Base-by-base conservation (phyloP, 2,113 vertebrate genomes). In the Oryzias javanicus region DNA sequence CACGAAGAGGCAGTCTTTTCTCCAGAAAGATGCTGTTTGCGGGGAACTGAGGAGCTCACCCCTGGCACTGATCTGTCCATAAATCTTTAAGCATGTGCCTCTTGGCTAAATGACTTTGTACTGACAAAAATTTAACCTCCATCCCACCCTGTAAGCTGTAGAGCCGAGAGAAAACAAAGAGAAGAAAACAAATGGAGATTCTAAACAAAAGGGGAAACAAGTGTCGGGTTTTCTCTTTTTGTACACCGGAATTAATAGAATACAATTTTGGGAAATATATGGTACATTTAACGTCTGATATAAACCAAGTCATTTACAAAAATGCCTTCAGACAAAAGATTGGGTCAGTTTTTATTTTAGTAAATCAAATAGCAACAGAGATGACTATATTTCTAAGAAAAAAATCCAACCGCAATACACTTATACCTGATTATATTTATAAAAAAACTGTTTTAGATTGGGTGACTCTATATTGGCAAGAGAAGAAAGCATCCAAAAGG, bases 81-180 rank as follows among this genome's bases (percentile, higher is more conserved):
- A 86, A 89, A 91, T 91, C 81, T 90, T 90, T 88, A 80, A 91
- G 68, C 64, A 78, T 82, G 77, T 86, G 88, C 86, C 84, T 86
- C 63, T 76, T 87, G 86, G 89, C 89, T 86, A 84, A 88, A 89
- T 86, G 72, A 88, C 85, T 89, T 82, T 82, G 84, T 74, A 81
- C 63, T 81, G 87, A 88, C 84, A 87, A 86, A 49, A 81, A 79
- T 49, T 64, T 80, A 84, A 90, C 87, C 83, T 83, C 61, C 19
- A 80, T 86, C 70, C 70, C 42, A 56, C 69, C 80, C 74, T 64
- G 64, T 27, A 79, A 73, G 65, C 67, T 64, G 74, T 74, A 67
- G 56, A 64, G 62, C 13, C 27, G 51, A 22, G 60, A 62, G 60
- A 63, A 27, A 20, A 22, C 22, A 22, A 22, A n/a, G n/a, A n/a